These are phyloP conservation scores for Stratiolaelaps scimitus DNA, from an alignment of 1,140 invertebrate genomes.

Conservation along the genomic window DNA sequence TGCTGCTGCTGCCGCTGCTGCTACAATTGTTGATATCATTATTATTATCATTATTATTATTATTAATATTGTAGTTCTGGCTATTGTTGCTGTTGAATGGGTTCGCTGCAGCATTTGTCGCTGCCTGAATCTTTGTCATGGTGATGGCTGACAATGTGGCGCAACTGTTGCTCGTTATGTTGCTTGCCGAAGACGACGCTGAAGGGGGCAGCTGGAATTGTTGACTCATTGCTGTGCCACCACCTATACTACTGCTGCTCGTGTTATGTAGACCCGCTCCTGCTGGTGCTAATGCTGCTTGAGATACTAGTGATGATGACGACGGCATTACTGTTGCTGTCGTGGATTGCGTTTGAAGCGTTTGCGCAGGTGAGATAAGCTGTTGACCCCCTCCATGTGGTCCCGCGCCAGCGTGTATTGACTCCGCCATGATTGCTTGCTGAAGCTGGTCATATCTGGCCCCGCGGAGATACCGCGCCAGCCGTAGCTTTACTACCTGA, in stretches of 20 bases:
- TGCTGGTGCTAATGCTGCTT: no score
- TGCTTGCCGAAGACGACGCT: no score
- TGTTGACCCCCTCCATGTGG: no score
- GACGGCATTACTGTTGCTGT: not conserved
- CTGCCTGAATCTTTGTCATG: not conserved
- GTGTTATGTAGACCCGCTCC: no score
- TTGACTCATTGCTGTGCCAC: no score
- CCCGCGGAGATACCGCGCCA: conserved; percentile 81
- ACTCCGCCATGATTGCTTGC: conserved; percentile 65
- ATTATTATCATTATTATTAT: no score
- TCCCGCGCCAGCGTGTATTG: not conserved
- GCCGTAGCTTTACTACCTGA: conserved; percentile 56
- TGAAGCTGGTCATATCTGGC: conserved; percentile 90
- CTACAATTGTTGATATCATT: no score
- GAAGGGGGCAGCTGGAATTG: no score
- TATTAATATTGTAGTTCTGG: no score
- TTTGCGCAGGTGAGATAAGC: not conserved
- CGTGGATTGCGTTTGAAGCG: conserved; percentile 5
- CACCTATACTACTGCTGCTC: no score
- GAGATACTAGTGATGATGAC: no score
- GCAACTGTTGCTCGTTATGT: conserved; percentile 14
- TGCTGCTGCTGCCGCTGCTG: no score
- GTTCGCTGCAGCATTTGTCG: conserved; percentile 25
- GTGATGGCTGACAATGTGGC: conserved; percentile 15
- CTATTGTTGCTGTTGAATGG: conserved; percentile 7